Percentiles rank a stretch among this genome's conserved stretches.
phyloP scores from a whole-genome alignment of 1,140 invertebrate species.

The Lasioglossum baleicum region DNA sequence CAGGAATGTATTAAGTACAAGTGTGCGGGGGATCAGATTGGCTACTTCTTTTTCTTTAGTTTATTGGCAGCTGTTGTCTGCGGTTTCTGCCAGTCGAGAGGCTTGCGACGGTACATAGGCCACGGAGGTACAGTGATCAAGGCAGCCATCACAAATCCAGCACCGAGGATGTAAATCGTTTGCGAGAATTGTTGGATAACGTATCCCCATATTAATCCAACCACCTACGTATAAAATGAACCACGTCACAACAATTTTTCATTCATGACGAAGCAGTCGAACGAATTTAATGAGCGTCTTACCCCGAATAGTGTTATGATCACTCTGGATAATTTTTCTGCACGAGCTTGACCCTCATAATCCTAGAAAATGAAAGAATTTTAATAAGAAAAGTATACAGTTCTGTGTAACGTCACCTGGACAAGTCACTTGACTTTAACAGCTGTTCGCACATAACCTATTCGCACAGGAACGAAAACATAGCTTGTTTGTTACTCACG shows the following conservation, averaged over 20 bases:
- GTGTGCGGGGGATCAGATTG: not conserved
- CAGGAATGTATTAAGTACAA: conserved; percentile 32
- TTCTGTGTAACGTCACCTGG: not conserved
- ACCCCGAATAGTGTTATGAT: conserved; percentile 94
- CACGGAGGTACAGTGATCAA: conserved; percentile 94
- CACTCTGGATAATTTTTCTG: conserved; percentile 92
- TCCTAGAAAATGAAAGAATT: conserved; percentile 84
- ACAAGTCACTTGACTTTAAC: not conserved
- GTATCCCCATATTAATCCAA: conserved; percentile 95
- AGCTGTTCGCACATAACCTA: conserved; percentile 32
- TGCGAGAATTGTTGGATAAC: conserved; percentile 97
- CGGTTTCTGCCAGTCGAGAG: conserved; percentile 95
- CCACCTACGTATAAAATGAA: conserved; percentile 81
- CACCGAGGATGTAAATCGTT: conserved; percentile 94
- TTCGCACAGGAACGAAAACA: not conserved
- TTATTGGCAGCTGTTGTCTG: conserved; percentile 69
- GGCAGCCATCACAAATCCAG: conserved; percentile 92
- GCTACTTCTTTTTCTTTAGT: conserved; percentile 78
- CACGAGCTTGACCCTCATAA: conserved; percentile 93
- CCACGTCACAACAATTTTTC: not conserved
- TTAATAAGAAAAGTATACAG: not conserved
- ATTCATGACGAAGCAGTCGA: not conserved
- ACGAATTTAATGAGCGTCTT: conserved; percentile 66
- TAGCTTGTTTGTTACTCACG: not conserved
- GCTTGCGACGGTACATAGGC: conserved; percentile 94